Conservation (phyloP, 2,888 invertebrate genomes). For the Drosophila atripex region DNA sequence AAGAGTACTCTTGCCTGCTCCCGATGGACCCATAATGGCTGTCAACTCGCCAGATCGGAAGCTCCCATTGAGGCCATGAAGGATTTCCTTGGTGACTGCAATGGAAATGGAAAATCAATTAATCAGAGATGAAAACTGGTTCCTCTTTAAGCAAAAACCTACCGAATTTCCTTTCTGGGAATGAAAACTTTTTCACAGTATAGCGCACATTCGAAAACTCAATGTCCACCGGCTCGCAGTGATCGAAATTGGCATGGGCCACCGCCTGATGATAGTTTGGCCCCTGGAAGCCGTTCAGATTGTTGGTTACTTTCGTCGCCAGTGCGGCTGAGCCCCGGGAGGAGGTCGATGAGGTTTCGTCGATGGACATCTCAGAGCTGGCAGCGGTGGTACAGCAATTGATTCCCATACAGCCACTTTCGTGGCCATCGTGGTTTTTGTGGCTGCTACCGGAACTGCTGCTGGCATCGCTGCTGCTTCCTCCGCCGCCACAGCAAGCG, state of each 20-base stretch:
- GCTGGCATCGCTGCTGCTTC: conserved; percentile 36
- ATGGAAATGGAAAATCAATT: too few relatives aligned
- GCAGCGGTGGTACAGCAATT: conserved; percentile 78
- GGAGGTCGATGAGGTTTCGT: conserved; percentile 60
- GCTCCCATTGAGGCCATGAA: conserved; percentile 86
- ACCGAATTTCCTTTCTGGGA: conserved; percentile 86
- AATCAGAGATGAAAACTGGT: not conserved
- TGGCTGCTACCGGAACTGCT: conserved; percentile 53
- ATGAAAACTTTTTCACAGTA: conserved; percentile 86
- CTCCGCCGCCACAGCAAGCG: conserved; percentile 61
- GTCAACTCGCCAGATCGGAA: conserved; percentile 87
- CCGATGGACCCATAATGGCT: conserved; percentile 88
- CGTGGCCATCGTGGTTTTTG: conserved; percentile 40
- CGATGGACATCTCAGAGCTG: conserved; percentile 79
- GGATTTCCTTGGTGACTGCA: conserved; percentile 85
- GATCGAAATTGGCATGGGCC: conserved; percentile 66
- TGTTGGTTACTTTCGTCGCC: conserved; percentile 68
- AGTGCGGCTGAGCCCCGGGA: conserved; percentile 35
- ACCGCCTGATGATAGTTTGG: conserved; percentile 60
- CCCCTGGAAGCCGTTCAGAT: conserved; percentile 44
- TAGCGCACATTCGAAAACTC: conserved; percentile 89
- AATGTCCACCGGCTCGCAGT: conserved; percentile 87
- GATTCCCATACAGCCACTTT: conserved; percentile 57
- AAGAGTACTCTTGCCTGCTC: conserved; percentile 93
- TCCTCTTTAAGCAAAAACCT: conserved; percentile 80